Conservation (phyloP, 2,113 vertebrate genomes). For the Neoarius graeffei region DNA sequence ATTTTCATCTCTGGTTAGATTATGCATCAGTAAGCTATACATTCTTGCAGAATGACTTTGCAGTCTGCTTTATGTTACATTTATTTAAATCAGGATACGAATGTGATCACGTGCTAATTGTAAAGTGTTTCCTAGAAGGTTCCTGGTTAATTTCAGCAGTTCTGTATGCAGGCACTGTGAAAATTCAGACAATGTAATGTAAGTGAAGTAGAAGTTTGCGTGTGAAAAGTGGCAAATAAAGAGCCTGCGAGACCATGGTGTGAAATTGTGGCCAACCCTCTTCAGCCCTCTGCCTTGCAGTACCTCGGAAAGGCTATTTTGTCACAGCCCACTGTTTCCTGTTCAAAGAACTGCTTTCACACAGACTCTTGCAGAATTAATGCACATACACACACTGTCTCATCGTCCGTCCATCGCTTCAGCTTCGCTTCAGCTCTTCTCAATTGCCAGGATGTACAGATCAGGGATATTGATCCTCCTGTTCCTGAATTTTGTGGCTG, state of each 20-base stretch:
- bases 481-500: constrained; percentile 29
- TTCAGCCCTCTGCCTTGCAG: neutral
- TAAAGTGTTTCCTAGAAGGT: neutral
- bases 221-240: neutral
- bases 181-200: neutral
- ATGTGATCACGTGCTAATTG: neutral
- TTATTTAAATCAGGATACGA: neutral
- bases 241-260: neutral
- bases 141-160: neutral
- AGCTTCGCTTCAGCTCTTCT: neutral
- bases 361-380: constrained; percentile 73
- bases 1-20: neutral
- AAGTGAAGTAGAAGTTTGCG: neutral
- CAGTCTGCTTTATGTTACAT: neutral
- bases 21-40: neutral
- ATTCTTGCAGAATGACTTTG: neutral
- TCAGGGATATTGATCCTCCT: constrained; percentile 17
- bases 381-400: constrained; percentile 4
- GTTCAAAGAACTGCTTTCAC: constrained; percentile 43
- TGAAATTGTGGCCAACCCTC: neutral
- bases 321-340: constrained; percentile 51
- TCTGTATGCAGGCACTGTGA: neutral
- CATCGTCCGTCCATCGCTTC: neutral
- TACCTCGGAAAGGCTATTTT: constrained; percentile 32
- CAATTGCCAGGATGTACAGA: neutral